phyloP scores from a whole-genome alignment of 2,888 invertebrate genomes.

The Branchipolynoe longqiensis region DNA sequence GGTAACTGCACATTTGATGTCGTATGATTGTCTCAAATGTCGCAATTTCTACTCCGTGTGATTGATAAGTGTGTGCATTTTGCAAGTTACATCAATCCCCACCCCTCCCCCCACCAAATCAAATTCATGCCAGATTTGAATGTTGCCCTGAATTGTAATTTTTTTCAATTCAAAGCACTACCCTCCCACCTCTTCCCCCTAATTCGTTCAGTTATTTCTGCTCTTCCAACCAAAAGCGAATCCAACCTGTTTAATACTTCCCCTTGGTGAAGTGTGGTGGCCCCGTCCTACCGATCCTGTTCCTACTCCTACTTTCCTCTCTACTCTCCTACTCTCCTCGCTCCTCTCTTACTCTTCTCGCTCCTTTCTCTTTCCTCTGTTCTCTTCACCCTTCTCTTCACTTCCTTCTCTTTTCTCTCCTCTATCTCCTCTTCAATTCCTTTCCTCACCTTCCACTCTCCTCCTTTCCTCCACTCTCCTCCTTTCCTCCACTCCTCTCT shows the following conservation, averaged over 20 bases:
- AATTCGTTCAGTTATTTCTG: constrained; percentile 25
- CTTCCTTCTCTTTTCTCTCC: too few species aligned
- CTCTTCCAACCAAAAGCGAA: background rate
- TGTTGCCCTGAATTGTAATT: constrained; percentile 53
- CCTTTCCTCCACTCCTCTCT: too few species aligned
- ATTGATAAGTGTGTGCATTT: constrained; percentile 55
- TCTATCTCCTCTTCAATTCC: too few species aligned
- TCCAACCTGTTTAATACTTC: constrained; percentile 9
- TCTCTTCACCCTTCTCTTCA: too few species aligned
- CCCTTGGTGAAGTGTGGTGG: constrained; percentile 10
- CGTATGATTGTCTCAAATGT: constrained; percentile 55
- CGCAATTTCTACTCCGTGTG: constrained; percentile 38
- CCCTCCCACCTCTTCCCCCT: constrained; percentile 21
- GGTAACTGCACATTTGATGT: constrained; percentile 58
- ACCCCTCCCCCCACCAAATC: constrained; percentile 29
- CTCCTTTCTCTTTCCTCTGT: too few species aligned
- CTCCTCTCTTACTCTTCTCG: background rate
- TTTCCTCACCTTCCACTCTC: too few species aligned
- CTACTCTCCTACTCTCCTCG: background rate
- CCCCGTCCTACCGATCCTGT: background rate
- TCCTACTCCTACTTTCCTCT: background rate
- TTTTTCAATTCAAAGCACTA: constrained; percentile 48
- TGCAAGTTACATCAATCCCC: constrained; percentile 53
- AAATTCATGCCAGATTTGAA: constrained; percentile 55
- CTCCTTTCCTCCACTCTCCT: too few species aligned